Percentiles rank a stretch among this genome's conserved stretches.
phyloP scores from a whole-genome alignment of 1,140 invertebrate species.

The Nephila pilipes region DNA sequence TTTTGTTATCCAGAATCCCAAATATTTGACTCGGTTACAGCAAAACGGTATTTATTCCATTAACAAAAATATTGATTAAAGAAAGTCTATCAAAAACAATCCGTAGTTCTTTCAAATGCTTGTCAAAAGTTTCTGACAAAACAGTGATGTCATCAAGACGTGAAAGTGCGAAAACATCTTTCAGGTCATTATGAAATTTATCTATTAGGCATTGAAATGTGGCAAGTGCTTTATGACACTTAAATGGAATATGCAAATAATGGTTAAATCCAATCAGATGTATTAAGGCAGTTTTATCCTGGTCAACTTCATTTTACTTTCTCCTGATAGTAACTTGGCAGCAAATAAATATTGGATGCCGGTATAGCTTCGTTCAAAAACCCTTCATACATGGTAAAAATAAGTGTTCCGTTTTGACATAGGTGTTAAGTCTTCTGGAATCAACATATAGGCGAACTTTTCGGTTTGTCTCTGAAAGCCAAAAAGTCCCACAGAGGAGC shows the following conservation, averaged over 20 bases:
- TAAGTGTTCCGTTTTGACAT: no score
- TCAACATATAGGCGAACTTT: no score
- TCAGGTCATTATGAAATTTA: background rate
- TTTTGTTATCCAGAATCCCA: background rate
- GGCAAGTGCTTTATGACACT: background rate
- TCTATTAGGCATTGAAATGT: background rate
- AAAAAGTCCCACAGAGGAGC: no score
- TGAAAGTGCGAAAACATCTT: background rate
- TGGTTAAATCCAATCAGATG: background rate
- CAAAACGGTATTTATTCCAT: background rate
- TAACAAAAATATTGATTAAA: background rate
- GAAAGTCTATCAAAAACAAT: background rate
- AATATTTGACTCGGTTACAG: background rate
- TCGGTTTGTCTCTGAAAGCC: no score
- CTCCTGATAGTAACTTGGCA: no score
- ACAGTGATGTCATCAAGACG: constrained; percentile 22
- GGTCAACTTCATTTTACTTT: constrained; percentile 29
- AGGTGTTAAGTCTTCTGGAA: no score
- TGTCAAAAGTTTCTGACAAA: constrained; percentile 12
- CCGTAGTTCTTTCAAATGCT: background rate
- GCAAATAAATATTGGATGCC: no score
- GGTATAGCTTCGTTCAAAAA: no score
- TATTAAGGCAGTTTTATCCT: constrained; percentile 79
- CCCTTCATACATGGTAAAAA: no score
- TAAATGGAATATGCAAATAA: background rate